phyloP scores from a whole-genome alignment of 2,113 vertebrate genomes.

The Cisticola juncidis region DNA sequence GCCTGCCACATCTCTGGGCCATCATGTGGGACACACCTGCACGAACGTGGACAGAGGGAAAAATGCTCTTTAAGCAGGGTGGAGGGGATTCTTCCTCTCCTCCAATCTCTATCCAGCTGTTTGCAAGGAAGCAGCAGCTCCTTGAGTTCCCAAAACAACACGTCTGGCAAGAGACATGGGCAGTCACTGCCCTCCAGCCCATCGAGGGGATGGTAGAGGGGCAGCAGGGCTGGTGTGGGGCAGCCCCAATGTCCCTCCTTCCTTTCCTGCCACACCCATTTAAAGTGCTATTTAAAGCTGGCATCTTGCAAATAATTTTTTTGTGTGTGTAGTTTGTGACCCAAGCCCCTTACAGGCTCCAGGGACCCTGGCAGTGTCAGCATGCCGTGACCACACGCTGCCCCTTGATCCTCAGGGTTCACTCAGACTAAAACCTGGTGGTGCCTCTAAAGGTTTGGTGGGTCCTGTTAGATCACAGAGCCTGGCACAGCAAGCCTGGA shows the following conservation, averaged over 20 bases:
- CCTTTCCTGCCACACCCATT: not conserved
- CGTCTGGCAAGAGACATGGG: fast-evolving
- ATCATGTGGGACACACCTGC: not conserved
- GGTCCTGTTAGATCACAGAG: not conserved
- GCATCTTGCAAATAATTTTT: not conserved
- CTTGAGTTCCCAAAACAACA: not conserved
- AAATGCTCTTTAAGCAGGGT: not conserved
- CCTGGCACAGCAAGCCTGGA: not conserved
- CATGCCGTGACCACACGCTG: not conserved
- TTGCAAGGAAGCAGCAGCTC: not conserved
- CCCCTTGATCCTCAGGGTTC: not conserved
- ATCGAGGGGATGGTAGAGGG: fast-evolving
- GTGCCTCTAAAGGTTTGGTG: not conserved
- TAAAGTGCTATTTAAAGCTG: not conserved
- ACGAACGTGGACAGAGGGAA: fast-evolving
- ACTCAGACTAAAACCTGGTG: not conserved
- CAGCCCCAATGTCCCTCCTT: not conserved
- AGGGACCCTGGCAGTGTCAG: not conserved
- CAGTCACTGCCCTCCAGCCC: not conserved
- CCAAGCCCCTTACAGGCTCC: not conserved
- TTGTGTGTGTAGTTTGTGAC: not conserved
- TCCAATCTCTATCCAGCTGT: not conserved
- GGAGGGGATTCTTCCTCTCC: not conserved
- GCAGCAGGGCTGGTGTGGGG: not conserved
- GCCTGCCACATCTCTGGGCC: not conserved